Evolutionary conservation across 2,797 vertebrate genomes (phyloP).

Genomic region (Semotilus atromaculatus): DNA sequence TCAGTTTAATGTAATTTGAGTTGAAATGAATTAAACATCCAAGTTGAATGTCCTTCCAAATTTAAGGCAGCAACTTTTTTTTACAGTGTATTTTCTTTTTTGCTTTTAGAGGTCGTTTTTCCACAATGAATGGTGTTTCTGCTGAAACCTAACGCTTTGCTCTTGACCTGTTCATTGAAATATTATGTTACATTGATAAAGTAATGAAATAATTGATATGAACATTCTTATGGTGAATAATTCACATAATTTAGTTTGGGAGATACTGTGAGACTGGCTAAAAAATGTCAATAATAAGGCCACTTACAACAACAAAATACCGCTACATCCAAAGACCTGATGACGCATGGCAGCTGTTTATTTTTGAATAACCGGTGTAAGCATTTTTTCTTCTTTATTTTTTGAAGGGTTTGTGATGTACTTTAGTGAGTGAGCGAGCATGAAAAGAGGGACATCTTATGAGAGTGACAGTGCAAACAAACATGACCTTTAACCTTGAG

Average conservation of each 20-base stretch:
- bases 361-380: not conserved
- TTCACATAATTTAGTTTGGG: not conserved
- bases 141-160: not conserved
- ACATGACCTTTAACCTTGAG: conserved; percentile 17
- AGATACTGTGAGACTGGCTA: not conserved
- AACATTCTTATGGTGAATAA: not conserved
- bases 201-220: not conserved
- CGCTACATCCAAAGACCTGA: conserved; percentile 32
- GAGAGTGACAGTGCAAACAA: not conserved
- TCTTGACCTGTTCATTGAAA: not conserved
- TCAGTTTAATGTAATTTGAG: no score
- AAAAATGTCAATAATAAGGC: not conserved
- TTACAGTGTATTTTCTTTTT: not conserved
- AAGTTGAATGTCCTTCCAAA: no score
- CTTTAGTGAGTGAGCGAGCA: not conserved
- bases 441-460: not conserved
- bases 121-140: not conserved
- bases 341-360: not conserved
- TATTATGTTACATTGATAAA: not conserved
- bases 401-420: not conserved
- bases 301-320: not conserved
- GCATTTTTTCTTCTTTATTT: not conserved
- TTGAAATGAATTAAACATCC: no score
- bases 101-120: not conserved
- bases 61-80: no score